Percentiles rank a stretch among this genome's conserved stretches.
phyloP scores from a whole-genome alignment of 2,797 vertebrate species.

The Alfaro cultratus region DNA sequence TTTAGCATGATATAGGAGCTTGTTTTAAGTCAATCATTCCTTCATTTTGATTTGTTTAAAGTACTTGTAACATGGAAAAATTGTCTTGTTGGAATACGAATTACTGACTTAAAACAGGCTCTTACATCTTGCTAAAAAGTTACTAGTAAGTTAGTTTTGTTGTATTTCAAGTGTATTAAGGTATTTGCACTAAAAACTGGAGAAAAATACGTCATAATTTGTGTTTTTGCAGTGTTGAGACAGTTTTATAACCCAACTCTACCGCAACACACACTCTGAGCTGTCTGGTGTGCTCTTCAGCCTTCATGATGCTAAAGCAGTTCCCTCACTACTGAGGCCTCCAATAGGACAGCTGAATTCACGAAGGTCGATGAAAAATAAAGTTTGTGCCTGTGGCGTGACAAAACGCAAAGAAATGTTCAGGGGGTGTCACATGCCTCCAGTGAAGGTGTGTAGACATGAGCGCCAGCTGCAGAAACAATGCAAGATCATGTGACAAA shows the following conservation, averaged over 20 bases:
- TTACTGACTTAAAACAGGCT: too few species aligned
- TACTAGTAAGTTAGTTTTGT: too few species aligned
- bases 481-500: slow-evolving; percentile 45
- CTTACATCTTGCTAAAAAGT: too few species aligned
- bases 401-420: neutral
- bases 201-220: too few species aligned
- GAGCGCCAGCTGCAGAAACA: slow-evolving; percentile 34
- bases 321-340: neutral
- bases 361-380: neutral
- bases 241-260: neutral
- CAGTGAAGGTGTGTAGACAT: slow-evolving; percentile 46
- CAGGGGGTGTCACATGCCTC: neutral
- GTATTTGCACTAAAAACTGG: too few species aligned
- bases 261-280: neutral
- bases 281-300: neutral
- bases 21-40: too few species aligned
- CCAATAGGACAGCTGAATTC: neutral
- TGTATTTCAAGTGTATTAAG: too few species aligned
- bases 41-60: too few species aligned
- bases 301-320: neutral
- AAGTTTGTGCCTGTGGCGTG: neutral
- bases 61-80: too few species aligned
- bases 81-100: too few species aligned
- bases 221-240: neutral
- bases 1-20: too few species aligned